Conservation (phyloP, 53 echinoderm and acorn worm genomes). For the Arbacia lixula region DNA sequence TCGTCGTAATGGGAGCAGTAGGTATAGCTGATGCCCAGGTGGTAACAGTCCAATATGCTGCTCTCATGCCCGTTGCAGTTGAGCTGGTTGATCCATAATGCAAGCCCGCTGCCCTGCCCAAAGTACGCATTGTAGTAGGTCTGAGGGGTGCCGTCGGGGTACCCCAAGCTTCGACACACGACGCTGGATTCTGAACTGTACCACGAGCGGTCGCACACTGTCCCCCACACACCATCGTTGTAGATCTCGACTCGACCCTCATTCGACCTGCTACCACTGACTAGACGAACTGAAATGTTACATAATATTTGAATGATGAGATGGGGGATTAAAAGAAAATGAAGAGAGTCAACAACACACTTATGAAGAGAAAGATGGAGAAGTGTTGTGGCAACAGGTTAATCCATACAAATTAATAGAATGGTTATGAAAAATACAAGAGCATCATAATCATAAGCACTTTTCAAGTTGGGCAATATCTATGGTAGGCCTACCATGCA, state of each 20-base stretch:
- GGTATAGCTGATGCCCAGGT: not conserved
- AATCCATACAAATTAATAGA: too few species aligned
- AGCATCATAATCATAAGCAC: too few species aligned
- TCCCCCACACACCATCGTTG: slow-evolving; percentile 9
- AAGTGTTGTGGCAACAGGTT: too few species aligned
- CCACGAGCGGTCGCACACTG: slow-evolving; percentile 6
- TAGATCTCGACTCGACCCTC: slow-evolving; percentile 30
- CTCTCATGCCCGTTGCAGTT: not conserved
- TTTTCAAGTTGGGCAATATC: too few species aligned
- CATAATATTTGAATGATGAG: too few species aligned
- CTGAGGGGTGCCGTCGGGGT: not conserved
- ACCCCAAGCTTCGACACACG: slow-evolving; percentile 9
- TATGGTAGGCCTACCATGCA: too few species aligned
- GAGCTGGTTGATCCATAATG: too few species aligned
- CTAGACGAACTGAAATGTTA: slow-evolving; percentile 16
- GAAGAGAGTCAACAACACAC: too few species aligned
- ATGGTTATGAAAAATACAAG: too few species aligned
- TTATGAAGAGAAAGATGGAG: too few species aligned
- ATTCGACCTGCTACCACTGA: not conserved
- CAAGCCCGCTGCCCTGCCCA: not conserved
- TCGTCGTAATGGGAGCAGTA: not conserved
- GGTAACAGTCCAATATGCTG: slow-evolving; percentile 17
- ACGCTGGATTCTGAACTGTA: not conserved
- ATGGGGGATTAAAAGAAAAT: too few species aligned
- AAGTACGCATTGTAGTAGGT: not conserved